Conservation (phyloP, 2,797 vertebrate species). For the Sphenopsis melanotis region DNA sequence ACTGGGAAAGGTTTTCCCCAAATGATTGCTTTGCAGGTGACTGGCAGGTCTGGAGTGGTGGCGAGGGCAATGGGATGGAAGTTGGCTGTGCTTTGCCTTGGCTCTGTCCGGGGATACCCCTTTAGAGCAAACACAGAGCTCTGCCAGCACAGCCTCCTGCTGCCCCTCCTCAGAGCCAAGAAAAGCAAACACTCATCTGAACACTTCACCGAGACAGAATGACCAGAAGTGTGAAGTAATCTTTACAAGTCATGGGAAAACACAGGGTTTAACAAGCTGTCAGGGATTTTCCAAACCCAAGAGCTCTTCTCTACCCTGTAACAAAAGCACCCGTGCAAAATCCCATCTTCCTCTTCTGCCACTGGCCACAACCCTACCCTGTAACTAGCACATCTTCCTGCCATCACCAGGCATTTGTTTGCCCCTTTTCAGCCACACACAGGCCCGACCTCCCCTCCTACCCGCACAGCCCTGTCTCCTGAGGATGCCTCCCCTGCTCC, state of each 20-base stretch:
- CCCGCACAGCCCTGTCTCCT: background rate
- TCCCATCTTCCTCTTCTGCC: background rate
- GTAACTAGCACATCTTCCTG: fast-evolving
- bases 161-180: background rate
- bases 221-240: background rate
- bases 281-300: background rate
- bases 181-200: background rate
- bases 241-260: background rate
- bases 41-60: background rate
- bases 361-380: background rate
- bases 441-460: background rate
- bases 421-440: background rate
- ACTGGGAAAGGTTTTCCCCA: background rate
- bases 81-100: fast-evolving
- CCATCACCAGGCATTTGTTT: background rate
- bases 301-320: background rate
- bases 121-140: background rate
- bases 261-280: background rate
- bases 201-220: background rate
- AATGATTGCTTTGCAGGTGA: background rate
- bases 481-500: background rate
- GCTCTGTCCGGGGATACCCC: fast-evolving
- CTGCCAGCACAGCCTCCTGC: background rate
- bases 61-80: background rate
- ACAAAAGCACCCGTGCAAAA: background rate